Percentiles rank a stretch among this genome's conserved stretches.
Evolutionary conservation across 2,888 invertebrate species (phyloP).

Genomic region (Eupithecia abbreviata): DNA sequence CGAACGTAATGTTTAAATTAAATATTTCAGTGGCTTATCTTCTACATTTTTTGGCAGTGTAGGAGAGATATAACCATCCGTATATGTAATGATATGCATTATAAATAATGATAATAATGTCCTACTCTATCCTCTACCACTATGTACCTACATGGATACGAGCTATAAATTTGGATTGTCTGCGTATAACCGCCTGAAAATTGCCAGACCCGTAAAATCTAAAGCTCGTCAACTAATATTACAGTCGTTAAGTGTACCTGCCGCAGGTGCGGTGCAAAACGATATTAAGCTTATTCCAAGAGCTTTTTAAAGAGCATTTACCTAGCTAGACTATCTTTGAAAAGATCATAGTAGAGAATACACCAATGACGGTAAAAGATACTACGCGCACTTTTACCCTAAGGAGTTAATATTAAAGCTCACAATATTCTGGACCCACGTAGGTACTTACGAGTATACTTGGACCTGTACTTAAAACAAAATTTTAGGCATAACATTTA

Average conservation of each 20-base stretch:
- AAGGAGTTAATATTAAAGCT: too few species aligned
- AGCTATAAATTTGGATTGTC: slow-evolving; percentile 6
- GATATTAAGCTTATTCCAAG: not conserved
- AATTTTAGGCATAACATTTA: too few species aligned
- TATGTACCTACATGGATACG: not conserved
- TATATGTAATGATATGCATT: too few species aligned
- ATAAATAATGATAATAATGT: not conserved
- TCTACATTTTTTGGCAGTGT: too few species aligned
- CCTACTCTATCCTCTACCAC: not conserved
- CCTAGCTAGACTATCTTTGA: not conserved
- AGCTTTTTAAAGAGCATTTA: not conserved
- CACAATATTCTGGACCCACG: not conserved
- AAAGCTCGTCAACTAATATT: slow-evolving; percentile 5
- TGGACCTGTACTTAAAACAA: too few species aligned
- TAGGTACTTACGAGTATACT: not conserved
- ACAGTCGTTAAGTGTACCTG: slow-evolving; percentile 1
- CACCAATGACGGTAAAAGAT: not conserved
- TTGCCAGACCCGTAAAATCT: slow-evolving; percentile 3
- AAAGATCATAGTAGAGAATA: not conserved
- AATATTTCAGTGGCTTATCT: too few species aligned
- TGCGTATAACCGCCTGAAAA: not conserved
- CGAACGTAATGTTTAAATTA: too few species aligned
- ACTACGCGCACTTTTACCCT: not conserved
- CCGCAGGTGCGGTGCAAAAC: not conserved
- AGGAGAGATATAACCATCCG: too few species aligned